Percentiles rank a stretch among this genome's conserved stretches.
Conservation (phyloP, 2,113 vertebrate species). For the Nicator chloris region DNA sequence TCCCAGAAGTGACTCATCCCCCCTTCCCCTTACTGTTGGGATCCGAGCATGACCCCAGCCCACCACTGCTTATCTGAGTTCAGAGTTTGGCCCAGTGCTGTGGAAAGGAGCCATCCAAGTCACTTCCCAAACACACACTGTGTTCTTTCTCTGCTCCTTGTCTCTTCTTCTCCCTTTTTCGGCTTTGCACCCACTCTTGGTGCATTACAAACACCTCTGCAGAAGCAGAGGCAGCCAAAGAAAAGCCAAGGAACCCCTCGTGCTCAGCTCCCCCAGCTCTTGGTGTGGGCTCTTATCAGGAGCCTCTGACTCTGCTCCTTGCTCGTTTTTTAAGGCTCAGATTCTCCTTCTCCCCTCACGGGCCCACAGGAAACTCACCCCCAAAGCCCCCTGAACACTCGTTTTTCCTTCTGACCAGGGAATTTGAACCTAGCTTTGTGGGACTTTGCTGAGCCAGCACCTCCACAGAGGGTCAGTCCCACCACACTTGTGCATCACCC, state of each 20-base stretch:
- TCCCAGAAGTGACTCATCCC: not conserved
- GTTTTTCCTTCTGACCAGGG: not conserved
- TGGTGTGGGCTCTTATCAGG: fast-evolving
- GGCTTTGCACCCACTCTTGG: not conserved
- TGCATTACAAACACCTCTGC: not conserved
- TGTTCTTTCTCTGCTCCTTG: not conserved
- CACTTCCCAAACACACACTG: not conserved
- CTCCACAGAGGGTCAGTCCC: fast-evolving
- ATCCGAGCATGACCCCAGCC: not conserved
- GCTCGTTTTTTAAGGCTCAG: not conserved
- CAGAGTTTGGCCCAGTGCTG: not conserved
- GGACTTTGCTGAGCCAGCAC: not conserved
- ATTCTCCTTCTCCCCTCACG: not conserved
- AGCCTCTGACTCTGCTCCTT: not conserved
- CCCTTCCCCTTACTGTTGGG: not conserved
- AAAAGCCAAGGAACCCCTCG: not conserved
- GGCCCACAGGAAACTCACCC: not conserved
- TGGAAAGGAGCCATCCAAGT: not conserved
- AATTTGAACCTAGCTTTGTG: not conserved
- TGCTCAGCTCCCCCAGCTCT: not conserved
- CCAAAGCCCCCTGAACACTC: not conserved
- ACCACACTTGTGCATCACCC: fast-evolving
- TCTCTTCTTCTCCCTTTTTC: not conserved
- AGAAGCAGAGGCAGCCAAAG: not conserved
- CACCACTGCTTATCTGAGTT: not conserved